Base-by-base conservation (phyloP, 1,140 invertebrate genomes). In the Antheraea pernyi region DNA sequence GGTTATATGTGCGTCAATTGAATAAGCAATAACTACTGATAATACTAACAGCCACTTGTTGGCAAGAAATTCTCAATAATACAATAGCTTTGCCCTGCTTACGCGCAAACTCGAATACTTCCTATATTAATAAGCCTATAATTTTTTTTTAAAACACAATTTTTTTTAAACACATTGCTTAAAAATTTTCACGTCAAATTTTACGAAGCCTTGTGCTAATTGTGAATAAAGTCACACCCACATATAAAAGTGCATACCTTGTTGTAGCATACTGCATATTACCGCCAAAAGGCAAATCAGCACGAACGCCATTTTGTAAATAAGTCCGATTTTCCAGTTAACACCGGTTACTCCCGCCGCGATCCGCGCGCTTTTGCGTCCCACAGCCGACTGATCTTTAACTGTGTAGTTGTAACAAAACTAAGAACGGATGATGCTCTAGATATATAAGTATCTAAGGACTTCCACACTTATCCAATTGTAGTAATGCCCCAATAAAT, bases 191-290 rank as follows among this genome's bases (percentile, higher is more conserved):
- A 30, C 22, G 22, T 30, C 22, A 30, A 30, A 30, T 30, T 2
- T 30, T 2, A 30, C 22, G 22, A 30, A 30, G 22, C 22, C 22
- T 30, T 30, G 22, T 30, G 22, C 22, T 30, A 30, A 30, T 30
- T 30, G 22, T 30, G 22, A 30, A 30, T 30, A 30, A 30, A 30
- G 22, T 1, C 22, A 2, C 59, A 7, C 19, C 59, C 19, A 61
- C 19, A 13, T 61, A 61, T 36, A 42, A 61, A 19, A 61, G 13
- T 16, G 46, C 88, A 75, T 81, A 91, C 88, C 88, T 91, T 89
- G 81, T 59, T 89, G 86, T 22, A 91, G 79, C 68, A 89, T 80
- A 84, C 85, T 85, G 81, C 83, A 88, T 67, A 89, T 68, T 69
- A 84, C 85, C 80, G 84, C 85, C 72, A 90, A 78, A 81, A 88